Base-by-base conservation (phyloP, 2,113 vertebrate genomes). In the Vanacampus margaritifer region DNA sequence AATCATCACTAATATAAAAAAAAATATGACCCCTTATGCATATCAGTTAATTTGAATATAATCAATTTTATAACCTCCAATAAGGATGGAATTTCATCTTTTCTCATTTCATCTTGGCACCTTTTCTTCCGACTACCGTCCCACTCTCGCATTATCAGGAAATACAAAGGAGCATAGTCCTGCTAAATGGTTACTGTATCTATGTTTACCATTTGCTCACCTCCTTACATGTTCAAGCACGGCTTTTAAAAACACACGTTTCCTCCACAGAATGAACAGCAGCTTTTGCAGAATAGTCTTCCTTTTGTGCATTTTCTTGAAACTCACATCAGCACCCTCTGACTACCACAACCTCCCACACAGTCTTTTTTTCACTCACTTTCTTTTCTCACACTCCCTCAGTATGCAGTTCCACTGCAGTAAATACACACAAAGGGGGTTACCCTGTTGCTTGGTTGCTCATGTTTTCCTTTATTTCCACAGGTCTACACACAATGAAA, bases 401-500 rank as follows among this genome's bases (percentile, higher is more conserved):
- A 80, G 63, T 53, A 28, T 60, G 68, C 46, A 58, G 72, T 58
- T 69, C 50, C 76, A 69, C 74, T 65, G 73, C 74, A 64, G 16
- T 36, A 57, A 63, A 62, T 66, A 46, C 69, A 23, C 59, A 63
- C 32, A 26, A 28, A 54, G 61, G 37, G 53, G 64, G 57, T 58
- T 26, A 10, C 13, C 5, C 19, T 36, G 32, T 24, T 65, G 60
- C 67, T 60, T 71, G n/a, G 21, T 70, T 61, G 71, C 75, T 84
- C 50, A 81, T 72, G 50, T 76, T 51, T 67, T 74, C 63, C 80
- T 45, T 88, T 70, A 16, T 89, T 43, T 85, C 78, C 89, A 54
- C 92, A 98, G 96, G 91, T 98, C 96, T 32, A 95, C 94, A 7
- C 96, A 98, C 89, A 98, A 98, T 45, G 97, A 98, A 90, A 97